A percentile compares a stretch with the other conserved stretches of the same genome.
These are phyloP conservation scores for Pemphigus obesinymphae DNA, from an alignment of 1,140 invertebrate species.

Conservation along the genomic window DNA sequence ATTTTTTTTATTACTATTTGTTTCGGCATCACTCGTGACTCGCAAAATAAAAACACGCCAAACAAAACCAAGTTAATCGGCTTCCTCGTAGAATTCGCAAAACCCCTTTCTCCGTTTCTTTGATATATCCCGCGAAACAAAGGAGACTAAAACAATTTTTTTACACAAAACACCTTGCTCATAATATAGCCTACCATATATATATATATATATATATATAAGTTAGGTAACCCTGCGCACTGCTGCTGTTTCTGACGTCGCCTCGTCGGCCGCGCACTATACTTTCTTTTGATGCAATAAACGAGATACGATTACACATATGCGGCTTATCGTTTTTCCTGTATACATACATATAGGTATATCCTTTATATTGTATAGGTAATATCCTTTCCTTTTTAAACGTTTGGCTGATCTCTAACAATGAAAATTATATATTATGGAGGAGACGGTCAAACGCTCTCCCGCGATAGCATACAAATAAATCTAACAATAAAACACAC, in stretches of 20 bases:
- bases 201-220: too few relatives aligned
- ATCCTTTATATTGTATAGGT: too few relatives aligned
- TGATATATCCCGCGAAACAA: constrained; percentile 19
- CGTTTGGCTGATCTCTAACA: constrained; percentile 14
- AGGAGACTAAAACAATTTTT: not conserved
- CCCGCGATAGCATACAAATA: not conserved
- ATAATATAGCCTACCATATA: too few relatives aligned
- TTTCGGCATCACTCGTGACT: constrained; percentile 6
- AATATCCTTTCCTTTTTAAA: constrained; percentile 20
- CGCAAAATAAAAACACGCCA: not conserved
- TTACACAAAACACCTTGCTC: constrained; percentile 21
- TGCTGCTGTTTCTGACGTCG: not conserved
- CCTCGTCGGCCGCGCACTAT: not conserved
- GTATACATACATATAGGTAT: too few relatives aligned
- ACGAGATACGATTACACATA: constrained; percentile 31
- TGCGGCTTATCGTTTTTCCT: constrained; percentile 18
- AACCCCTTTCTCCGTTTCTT: constrained; percentile 9
- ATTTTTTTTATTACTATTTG: too few relatives aligned
- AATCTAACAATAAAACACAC: constrained; percentile 23
- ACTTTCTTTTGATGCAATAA: constrained; percentile 29
- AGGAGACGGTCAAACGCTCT: constrained; percentile 17
- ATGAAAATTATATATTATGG: not conserved
- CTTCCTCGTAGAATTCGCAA: constrained; percentile 13
- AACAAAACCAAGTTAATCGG: constrained; percentile 34
- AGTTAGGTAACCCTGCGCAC: too few relatives aligned